Evolutionary conservation across 2,113 vertebrate genomes (phyloP).

Genomic region (Zosterops japonicus): DNA sequence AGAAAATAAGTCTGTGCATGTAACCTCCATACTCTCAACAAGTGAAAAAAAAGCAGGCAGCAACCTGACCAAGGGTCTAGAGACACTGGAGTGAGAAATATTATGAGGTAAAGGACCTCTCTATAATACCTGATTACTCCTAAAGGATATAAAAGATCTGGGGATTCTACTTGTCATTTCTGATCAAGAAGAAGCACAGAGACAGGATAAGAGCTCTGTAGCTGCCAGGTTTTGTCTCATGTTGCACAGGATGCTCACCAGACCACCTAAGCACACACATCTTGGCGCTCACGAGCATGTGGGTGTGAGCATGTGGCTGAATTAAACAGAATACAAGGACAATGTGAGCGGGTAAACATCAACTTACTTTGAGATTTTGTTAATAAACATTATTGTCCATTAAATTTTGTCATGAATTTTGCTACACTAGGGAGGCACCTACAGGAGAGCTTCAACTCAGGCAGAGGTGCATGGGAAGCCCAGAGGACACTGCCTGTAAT

Average conservation of each 20-base stretch:
- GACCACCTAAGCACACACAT: background rate
- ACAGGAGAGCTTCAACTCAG: background rate
- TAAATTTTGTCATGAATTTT: background rate
- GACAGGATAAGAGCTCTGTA: background rate
- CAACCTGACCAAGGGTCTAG: background rate
- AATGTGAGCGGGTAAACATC: background rate
- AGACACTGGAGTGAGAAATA: background rate
- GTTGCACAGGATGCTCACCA: background rate
- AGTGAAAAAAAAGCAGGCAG: background rate
- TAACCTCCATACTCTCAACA: background rate
- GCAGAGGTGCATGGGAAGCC: background rate
- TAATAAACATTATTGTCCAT: background rate
- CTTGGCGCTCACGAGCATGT: background rate
- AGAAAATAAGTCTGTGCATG: background rate
- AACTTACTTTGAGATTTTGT: background rate
- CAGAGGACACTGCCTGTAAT: background rate
- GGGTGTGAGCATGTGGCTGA: background rate
- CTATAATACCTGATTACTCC: background rate
- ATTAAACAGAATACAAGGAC: background rate
- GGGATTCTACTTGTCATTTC: background rate
- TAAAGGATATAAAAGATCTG: background rate
- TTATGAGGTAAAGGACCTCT: background rate
- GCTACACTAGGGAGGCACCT: background rate
- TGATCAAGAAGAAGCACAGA: background rate
- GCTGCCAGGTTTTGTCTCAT: rapidly evolving